These are phyloP conservation scores for Cylloceria caligata DNA, from an alignment of 2,888 invertebrate genomes.

Conservation along the genomic window DNA sequence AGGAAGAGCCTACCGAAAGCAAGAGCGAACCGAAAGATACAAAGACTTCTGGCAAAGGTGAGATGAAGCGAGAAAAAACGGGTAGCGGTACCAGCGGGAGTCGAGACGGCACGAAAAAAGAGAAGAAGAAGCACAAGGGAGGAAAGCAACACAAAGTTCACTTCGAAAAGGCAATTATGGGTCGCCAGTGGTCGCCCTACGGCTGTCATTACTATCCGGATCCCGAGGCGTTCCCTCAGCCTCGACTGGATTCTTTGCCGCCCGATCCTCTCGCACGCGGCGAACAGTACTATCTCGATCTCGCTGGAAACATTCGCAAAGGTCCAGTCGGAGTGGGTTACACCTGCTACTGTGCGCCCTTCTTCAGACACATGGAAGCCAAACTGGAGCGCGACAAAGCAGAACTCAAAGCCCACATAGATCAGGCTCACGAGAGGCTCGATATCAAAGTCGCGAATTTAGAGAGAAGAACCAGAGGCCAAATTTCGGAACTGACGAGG, in stretches of 20 bases:
- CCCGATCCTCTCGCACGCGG: conserved; percentile 94
- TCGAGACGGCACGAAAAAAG: conserved; percentile 84
- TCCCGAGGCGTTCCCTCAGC: conserved; percentile 93
- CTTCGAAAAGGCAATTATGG: conserved; percentile 84
- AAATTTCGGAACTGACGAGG: conserved; percentile 89
- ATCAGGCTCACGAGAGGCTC: conserved; percentile 91
- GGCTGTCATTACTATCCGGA: conserved; percentile 97
- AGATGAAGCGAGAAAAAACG: conserved; percentile 85
- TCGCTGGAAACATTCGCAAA: conserved; percentile 97
- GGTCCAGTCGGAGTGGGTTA: conserved; percentile 98
- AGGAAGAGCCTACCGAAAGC: conserved; percentile 70
- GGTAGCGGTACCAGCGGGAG: conserved; percentile 85
- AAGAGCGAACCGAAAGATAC: conserved; percentile 37
- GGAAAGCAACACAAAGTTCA: conserved; percentile 86
- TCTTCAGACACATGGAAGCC: conserved; percentile 95
- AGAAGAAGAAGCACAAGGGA: conserved; percentile 81
- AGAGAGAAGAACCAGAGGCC: conserved; percentile 90
- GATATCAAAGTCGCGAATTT: conserved; percentile 93
- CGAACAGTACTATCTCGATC: conserved; percentile 97
- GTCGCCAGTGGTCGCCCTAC: conserved; percentile 92
- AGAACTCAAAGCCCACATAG: conserved; percentile 91
- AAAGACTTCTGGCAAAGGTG: conserved; percentile 71
- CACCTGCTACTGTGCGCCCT: conserved; percentile 96
- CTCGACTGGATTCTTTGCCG: conserved; percentile 93
- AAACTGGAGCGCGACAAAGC: conserved; percentile 92